Percentiles rank a stretch among this genome's conserved stretches.
These are phyloP conservation scores for Zaprionus obscuricornis DNA, from an alignment of 2,888 invertebrate genomes.

Conservation along the genomic window DNA sequence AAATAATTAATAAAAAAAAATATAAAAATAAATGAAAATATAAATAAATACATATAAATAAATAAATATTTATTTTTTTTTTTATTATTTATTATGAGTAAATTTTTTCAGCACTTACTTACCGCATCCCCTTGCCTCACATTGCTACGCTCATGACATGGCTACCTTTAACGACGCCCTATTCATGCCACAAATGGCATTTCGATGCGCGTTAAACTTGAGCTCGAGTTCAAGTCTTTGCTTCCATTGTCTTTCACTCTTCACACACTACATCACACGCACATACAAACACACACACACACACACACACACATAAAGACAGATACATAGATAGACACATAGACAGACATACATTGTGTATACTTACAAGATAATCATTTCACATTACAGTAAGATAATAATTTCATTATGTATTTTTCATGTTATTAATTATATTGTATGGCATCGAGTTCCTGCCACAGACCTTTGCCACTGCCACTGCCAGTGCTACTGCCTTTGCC, in stretches of 20 bases:
- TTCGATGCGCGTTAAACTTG: constrained; percentile 56
- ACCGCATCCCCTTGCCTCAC: too few relatives aligned
- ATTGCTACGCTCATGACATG: neutral
- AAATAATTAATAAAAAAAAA: neutral
- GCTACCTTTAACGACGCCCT: neutral
- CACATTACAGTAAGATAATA: constrained; percentile 75
- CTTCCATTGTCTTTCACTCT: constrained; percentile 61
- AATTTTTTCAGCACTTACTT: neutral
- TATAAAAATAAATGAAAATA: neutral
- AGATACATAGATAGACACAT: constrained; percentile 19
- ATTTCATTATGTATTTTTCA: constrained; percentile 77
- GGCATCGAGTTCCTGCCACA: constrained; percentile 52
- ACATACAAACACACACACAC: constrained; percentile 12
- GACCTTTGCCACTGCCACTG: neutral
- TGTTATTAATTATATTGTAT: constrained; percentile 75
- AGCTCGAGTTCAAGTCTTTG: constrained; percentile 52
- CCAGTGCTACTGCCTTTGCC: constrained; percentile 1
- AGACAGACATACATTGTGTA: neutral
- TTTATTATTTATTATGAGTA: neutral
- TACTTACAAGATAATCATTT: constrained; percentile 63
- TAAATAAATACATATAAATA: neutral
- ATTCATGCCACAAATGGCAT: constrained; percentile 36
- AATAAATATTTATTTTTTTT: neutral
- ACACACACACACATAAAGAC: constrained; percentile 18
- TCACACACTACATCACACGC: constrained; percentile 44